phyloP scores from a whole-genome alignment of 2,113 vertebrate species.

The Ageneiosus marmoratus region DNA sequence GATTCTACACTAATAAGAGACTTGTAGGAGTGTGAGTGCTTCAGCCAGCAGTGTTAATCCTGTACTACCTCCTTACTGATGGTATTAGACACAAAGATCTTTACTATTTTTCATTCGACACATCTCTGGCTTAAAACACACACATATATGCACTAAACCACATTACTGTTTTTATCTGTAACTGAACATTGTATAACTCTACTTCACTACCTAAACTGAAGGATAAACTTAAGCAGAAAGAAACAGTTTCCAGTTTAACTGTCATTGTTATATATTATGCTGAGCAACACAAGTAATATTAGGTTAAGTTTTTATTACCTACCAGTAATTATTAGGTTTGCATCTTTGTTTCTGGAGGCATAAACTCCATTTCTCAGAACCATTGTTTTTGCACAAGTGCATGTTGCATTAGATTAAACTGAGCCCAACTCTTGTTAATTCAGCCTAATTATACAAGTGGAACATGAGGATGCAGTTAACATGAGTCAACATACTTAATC shows the following conservation, averaged over 20 bases:
- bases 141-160: background rate
- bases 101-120: constrained; percentile 38
- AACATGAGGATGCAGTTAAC: constrained; percentile 75
- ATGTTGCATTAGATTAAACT: constrained; percentile 44
- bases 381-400: constrained; percentile 41
- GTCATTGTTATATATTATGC: background rate
- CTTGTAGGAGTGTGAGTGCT: constrained; percentile 52
- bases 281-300: constrained; percentile 9
- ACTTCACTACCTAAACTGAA: background rate
- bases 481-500: constrained; percentile 60
- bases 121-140: constrained; percentile 11
- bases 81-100: constrained; percentile 5
- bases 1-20: constrained; percentile 65
- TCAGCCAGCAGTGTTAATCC: constrained; percentile 55
- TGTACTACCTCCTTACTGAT: constrained; percentile 44
- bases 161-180: background rate
- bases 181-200: background rate
- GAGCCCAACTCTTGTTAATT: constrained; percentile 60
- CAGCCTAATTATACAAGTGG: constrained; percentile 57
- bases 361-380: constrained; percentile 9
- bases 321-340: constrained; percentile 24
- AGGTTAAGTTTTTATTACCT: too few species aligned
- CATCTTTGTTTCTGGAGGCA: constrained; percentile 11
- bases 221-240: background rate
- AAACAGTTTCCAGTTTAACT: background rate